Base-by-base conservation (phyloP, 2,797 vertebrate species). In the Spheniscus humboldti region DNA sequence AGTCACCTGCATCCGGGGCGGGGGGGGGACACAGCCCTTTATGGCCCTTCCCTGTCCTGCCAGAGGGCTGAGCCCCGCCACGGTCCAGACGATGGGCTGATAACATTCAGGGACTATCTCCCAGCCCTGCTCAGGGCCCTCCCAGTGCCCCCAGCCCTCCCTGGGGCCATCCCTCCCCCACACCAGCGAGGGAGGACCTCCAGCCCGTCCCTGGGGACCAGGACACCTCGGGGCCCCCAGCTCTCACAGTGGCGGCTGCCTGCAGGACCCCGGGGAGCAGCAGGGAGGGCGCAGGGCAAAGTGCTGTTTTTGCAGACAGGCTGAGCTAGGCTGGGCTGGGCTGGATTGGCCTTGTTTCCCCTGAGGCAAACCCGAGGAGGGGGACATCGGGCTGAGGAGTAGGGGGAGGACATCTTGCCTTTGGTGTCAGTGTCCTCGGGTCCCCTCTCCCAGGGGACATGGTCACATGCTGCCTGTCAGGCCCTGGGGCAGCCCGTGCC, bases 21-120 rank as follows among this genome's bases (percentile, higher is more conserved):
- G 0, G 59, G 55, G 71, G 22, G 35, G 59, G 39, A 39, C 39
- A 63, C 91, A 77, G 86, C 84, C 75, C 94, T 96, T 96, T 97
- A 96, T 96, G 92, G 90, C 67, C 60, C 86, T 87, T 55, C 74
- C 71, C 77, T 16, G 63, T 71, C 86, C n/a, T 1, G 31, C 43
- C 11, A 1, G 71, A 79, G 91, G 91, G 91, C 74, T 78, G 53
- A 87, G 88, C 66, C 71, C 69, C 35, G 7, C 85, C 37, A 2
- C 0, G 2, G 37, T 47, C 74, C 86, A 95, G 96, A 85, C 7
- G 37, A 89, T 82, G 91, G 52, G 92, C 92, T 95, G 96, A 96
- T 97, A 97, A 97, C 96, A 97, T 94, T 93, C 96, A 91, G 6
- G 1, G 35, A 82, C 91, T 91, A 92, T 94, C 86, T 89, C 56